These are phyloP conservation scores for Cryptocephalus primarius DNA, from an alignment of 2,888 invertebrate genomes.

Conservation along the genomic window DNA sequence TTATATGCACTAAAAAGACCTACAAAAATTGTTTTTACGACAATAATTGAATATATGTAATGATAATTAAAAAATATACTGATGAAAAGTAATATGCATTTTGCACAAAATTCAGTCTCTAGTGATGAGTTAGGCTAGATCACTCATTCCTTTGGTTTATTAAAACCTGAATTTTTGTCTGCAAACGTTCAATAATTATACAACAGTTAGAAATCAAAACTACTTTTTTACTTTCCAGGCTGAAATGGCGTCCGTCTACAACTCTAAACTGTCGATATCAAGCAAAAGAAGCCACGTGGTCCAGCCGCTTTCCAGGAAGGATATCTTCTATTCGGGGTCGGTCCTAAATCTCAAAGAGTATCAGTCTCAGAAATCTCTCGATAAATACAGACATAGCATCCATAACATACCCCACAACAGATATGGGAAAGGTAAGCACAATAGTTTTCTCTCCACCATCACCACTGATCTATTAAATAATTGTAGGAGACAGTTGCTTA, in stretches of 20 bases:
- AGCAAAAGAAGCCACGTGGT: slow-evolving; percentile 48
- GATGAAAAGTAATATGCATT: no score
- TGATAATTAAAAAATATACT: no score
- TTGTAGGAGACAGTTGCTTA: not conserved
- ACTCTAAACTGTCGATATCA: slow-evolving; percentile 49
- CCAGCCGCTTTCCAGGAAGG: slow-evolving; percentile 85
- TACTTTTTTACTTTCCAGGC: slow-evolving; percentile 29
- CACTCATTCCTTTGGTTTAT: no score
- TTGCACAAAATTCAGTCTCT: no score
- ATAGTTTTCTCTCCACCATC: slow-evolving; percentile 3
- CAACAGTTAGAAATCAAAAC: no score
- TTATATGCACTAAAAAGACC: no score
- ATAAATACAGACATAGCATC: slow-evolving; percentile 83
- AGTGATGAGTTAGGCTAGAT: no score
- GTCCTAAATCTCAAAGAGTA: slow-evolving; percentile 87
- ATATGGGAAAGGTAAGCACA: slow-evolving; percentile 34
- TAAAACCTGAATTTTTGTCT: no score
- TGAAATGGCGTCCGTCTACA: slow-evolving; percentile 41
- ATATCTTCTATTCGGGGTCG: slow-evolving; percentile 96
- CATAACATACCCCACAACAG: slow-evolving; percentile 58
- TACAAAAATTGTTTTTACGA: no score
- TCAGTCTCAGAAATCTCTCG: slow-evolving; percentile 82
- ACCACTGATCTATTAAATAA: not conserved
- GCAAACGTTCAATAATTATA: no score
- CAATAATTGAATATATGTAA: no score